phyloP scores from a whole-genome alignment of 23 tunicate species.

The Phallusia fumigata region DNA sequence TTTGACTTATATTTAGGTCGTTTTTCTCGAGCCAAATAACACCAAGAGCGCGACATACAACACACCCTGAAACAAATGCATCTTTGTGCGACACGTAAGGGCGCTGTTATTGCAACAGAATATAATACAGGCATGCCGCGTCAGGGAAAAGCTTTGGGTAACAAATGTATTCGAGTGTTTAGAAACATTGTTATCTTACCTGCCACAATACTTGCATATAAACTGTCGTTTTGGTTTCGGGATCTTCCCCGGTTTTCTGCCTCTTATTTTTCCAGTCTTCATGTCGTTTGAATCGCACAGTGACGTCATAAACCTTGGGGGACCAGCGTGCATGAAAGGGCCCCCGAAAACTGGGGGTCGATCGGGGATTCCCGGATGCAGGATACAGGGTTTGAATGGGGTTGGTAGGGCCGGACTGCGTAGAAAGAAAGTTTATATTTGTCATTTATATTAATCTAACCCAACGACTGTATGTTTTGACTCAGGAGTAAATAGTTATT shows the following conservation, averaged over 20 bases:
- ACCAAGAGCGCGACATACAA: too few relatives aligned
- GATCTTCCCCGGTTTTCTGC: constrained; percentile 54
- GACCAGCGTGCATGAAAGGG: background rate
- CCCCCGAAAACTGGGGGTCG: background rate
- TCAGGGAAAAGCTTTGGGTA: too few relatives aligned
- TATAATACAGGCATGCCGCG: too few relatives aligned
- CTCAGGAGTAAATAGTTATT: too few relatives aligned
- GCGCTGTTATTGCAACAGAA: too few relatives aligned
- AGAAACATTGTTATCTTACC: too few relatives aligned
- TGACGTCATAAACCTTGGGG: background rate
- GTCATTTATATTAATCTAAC: background rate
- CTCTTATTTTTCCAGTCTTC: constrained; percentile 6
- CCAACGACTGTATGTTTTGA: too few relatives aligned
- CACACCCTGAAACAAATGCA: too few relatives aligned
- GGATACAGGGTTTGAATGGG: background rate
- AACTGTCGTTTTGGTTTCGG: constrained; percentile 84
- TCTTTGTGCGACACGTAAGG: too few relatives aligned
- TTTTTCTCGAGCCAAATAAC: too few relatives aligned
- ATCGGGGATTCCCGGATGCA: background rate
- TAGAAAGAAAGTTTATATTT: background rate
- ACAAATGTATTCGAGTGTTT: too few relatives aligned
- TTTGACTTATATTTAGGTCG: background rate
- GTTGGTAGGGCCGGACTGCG: background rate
- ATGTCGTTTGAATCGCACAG: background rate
- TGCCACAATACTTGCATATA: constrained; percentile 91